Evolutionary conservation across 2,113 vertebrate species (phyloP), one percentile per base, ranked within the genome.

Genomic region (Amblyornis subalaris): DNA sequence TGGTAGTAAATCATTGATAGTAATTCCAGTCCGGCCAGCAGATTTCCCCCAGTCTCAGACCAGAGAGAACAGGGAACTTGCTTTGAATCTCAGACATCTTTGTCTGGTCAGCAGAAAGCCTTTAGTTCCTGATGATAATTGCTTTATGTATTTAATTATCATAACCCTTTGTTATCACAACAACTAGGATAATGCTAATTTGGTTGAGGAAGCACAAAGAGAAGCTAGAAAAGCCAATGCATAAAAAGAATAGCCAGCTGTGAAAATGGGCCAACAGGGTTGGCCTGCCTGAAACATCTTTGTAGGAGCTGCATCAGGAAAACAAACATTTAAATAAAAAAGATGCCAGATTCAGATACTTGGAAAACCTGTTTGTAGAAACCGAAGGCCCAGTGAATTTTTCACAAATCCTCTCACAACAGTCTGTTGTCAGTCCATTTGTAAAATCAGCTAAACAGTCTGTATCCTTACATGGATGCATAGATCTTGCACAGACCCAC

Each of bases 1-100:
- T 77, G 40, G 38, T 76, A 53, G 54, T 95, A 95, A 95, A 94
- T 95, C 93, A 93, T 17, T 79, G 92, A 80, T 82, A 76, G 58
- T 54, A 81, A 82, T 82, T 94, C 66, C 89, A 91, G 21, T 61
- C 73, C 61, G 53, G 14, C 26, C 62, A 61, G 24, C 26, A 82
- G 28, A 72, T 69, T 85, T 85, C 5, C 26, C 53, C 22, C 26
- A 45, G 42, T 61, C 61, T 91, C 58, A 69, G 38, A 86, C 36
- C 3, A 1, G 9, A 73, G 33, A 83, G 31, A 93, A 33, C 5
- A 88, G 17, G 22, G 48, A 88, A 62, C 71, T 83, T 51, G 6
- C 42, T 91, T 50, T 91, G 54, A 89, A 85, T 79, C 23, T 9
- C 2, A 79, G 53, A 5, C 20, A 28, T 71, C 33, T 92, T 78